These are phyloP conservation scores for Fringilla coelebs DNA, from an alignment of 2,797 vertebrate genomes.

Conservation along the genomic window DNA sequence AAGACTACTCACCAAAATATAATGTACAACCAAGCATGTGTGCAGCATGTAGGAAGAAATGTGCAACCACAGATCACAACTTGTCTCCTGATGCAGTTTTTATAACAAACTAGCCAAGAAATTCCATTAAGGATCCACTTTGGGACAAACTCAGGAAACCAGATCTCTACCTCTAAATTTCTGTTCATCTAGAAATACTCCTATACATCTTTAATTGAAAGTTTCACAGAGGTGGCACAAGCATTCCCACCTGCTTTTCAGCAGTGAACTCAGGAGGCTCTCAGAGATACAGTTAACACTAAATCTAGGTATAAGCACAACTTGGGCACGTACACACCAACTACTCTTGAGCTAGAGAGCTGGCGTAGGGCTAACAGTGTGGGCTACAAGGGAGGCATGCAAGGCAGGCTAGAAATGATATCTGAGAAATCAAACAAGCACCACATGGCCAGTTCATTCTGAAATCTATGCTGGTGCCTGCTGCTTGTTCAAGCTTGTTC, in stretches of 20 bases:
- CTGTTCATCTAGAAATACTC: neutral
- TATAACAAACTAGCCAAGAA: neutral
- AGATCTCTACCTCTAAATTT: neutral
- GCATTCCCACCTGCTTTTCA: neutral
- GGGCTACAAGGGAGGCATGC: neutral
- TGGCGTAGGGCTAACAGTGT: accelerated
- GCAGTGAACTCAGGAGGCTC: neutral
- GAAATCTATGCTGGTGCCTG: neutral
- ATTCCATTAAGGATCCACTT: neutral
- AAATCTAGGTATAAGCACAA: neutral
- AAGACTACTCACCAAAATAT: neutral
- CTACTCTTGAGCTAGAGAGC: neutral
- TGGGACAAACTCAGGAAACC: neutral
- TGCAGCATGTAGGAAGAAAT: neutral
- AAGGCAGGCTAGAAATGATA: neutral
- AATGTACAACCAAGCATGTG: neutral
- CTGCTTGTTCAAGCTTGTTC: neutral
- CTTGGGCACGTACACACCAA: neutral
- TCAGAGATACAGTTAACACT: neutral
- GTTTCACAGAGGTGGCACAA: neutral
- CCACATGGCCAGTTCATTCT: neutral
- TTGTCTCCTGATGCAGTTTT: neutral
- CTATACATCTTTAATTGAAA: neutral
- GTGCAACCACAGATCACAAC: neutral
- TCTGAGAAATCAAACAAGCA: neutral